A percentile compares a stretch with the other conserved stretches of the same genome.
Evolutionary conservation across 2,888 invertebrate genomes (phyloP).

Genomic region (Spilosoma lubricipeda): DNA sequence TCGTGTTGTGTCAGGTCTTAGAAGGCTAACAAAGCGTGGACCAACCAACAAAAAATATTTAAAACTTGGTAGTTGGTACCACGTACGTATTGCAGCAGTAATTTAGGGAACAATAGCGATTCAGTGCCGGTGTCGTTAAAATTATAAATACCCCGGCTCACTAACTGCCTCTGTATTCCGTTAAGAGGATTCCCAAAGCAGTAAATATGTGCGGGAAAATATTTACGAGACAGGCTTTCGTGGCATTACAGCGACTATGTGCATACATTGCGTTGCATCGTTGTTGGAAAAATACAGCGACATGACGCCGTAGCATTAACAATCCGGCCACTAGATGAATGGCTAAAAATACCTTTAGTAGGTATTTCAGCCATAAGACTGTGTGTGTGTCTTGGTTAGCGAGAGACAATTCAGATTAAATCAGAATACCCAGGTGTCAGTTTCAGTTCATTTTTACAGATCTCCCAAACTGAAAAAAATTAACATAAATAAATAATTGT

Average conservation of each 20-base stretch:
- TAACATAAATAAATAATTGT: too few species aligned
- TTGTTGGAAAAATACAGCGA: slow-evolving; percentile 78
- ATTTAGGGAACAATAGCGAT: slow-evolving; percentile 67
- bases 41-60: not conserved
- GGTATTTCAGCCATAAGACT: not conserved
- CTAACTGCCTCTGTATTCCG: slow-evolving; percentile 82
- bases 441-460: too few species aligned
- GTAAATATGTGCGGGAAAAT: slow-evolving; percentile 83
- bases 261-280: slow-evolving; percentile 72
- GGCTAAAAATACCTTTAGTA: slow-evolving; percentile 21
- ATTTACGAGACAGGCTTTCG: slow-evolving; percentile 84
- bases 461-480: too few species aligned
- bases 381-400: not conserved
- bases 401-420: not conserved
- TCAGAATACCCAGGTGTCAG: too few species aligned
- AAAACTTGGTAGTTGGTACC: slow-evolving; percentile 7
- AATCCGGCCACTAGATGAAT: slow-evolving; percentile 63
- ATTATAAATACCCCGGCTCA: slow-evolving; percentile 79
- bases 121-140: slow-evolving; percentile 69
- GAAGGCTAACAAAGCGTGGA: not conserved
- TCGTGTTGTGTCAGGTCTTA: not conserved
- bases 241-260: slow-evolving; percentile 79
- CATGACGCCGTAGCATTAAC: slow-evolving; percentile 62
- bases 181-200: slow-evolving; percentile 84
- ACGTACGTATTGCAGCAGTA: slow-evolving; percentile 53